These are phyloP conservation scores for Trogon melanurus DNA, from an alignment of 2,113 vertebrate genomes.

Conservation along the genomic window DNA sequence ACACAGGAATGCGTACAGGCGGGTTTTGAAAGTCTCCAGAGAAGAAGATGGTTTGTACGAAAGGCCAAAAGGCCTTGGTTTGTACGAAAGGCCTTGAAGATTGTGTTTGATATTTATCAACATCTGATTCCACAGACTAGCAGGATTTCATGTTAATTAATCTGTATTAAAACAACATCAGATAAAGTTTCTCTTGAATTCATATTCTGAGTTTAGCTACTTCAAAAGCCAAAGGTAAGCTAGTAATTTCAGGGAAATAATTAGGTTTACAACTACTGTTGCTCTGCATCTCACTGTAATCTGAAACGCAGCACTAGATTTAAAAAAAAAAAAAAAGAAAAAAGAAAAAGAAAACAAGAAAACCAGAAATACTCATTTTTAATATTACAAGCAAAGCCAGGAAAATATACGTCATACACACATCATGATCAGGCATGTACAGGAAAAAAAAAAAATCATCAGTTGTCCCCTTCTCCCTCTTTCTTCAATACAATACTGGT, in stretches of 20 bases:
- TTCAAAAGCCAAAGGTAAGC: not conserved
- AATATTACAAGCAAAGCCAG: not conserved
- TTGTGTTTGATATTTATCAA: not conserved
- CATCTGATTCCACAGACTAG: not conserved
- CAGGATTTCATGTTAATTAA: not conserved
- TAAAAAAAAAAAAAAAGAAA: not conserved
- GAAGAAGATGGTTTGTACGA: not conserved
- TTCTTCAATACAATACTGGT: not conserved
- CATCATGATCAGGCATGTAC: not conserved
- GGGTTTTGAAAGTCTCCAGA: no score
- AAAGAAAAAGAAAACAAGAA: not conserved
- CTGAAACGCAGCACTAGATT: not conserved
- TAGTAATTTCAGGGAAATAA: not conserved
- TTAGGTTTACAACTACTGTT: not conserved
- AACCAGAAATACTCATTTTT: fast-evolving
- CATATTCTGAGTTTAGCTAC: not conserved
- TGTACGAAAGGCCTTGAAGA: not conserved
- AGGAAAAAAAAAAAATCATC: not conserved
- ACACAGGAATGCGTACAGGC: no score
- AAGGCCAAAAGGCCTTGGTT: not conserved
- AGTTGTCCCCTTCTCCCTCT: not conserved
- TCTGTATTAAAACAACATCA: not conserved
- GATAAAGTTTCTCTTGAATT: not conserved
- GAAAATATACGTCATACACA: not conserved
- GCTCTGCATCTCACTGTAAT: not conserved